Evolutionary conservation across 53 echinoderm and acorn worm species (phyloP).

Genomic region (Echinarachnius parma): DNA sequence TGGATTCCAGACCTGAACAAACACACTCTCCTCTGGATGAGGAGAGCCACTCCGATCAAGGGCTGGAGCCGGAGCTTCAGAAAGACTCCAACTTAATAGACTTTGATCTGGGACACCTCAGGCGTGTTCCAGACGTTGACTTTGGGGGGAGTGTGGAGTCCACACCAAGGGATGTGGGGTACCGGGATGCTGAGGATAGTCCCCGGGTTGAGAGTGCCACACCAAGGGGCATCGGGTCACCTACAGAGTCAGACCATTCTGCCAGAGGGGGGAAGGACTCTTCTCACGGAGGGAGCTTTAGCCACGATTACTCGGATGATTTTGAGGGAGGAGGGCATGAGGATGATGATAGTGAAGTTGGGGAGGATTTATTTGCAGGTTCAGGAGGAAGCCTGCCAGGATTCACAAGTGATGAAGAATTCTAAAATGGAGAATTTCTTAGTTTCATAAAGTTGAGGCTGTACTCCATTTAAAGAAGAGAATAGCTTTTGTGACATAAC

Average conservation of each 20-base stretch:
- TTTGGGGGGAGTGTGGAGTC: conserved; percentile 24
- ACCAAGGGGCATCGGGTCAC: conserved; percentile 37
- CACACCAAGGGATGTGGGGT: not conserved
- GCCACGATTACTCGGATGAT: conserved; percentile 30
- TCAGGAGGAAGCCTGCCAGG: conserved; percentile 31
- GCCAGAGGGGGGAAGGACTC: conserved; percentile 17
- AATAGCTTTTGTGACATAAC: too few relatives aligned
- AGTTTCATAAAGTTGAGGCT: too few relatives aligned
- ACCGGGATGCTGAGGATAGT: conserved; percentile 11
- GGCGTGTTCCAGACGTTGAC: conserved; percentile 27
- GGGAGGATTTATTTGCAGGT: conserved; percentile 28
- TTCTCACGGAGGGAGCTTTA: conserved; percentile 18
- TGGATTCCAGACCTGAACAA: not conserved
- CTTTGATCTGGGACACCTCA: conserved; percentile 31
- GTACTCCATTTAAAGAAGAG: too few relatives aligned
- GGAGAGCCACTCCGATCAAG: not conserved
- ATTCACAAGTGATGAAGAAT: conserved; percentile 41
- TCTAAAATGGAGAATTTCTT: too few relatives aligned
- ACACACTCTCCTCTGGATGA: not conserved
- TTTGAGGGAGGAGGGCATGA: conserved; percentile 39
- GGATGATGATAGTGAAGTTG: conserved; percentile 40
- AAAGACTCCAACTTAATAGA: conserved; percentile 18
- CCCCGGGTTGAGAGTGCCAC: conserved; percentile 36
- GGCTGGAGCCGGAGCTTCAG: conserved; percentile 11
- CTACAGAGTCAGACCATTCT: conserved; percentile 35